A percentile compares a stretch with the other conserved stretches of the same genome.
Evolutionary conservation across 2,797 vertebrate genomes (phyloP).

Genomic region (Trachops cirrhosus): DNA sequence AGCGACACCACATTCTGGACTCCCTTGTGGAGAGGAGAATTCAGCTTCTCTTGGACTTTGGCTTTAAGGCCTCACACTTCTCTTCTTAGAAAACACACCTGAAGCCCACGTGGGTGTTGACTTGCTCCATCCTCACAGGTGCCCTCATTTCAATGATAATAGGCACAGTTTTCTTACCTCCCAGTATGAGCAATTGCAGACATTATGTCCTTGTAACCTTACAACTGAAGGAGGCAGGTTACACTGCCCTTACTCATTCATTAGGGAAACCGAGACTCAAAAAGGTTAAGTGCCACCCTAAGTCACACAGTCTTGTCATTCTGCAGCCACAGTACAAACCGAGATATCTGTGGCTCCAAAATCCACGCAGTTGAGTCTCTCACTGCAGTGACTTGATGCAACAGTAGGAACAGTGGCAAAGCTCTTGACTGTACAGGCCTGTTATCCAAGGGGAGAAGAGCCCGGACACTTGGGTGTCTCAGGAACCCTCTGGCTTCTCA

Average conservation of each 20-base stretch:
- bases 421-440: background rate
- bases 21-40: background rate
- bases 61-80: background rate
- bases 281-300: background rate
- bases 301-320: background rate
- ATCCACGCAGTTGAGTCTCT: background rate
- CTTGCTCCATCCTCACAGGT: background rate
- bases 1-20: background rate
- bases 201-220: background rate
- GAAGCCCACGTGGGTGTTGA: background rate
- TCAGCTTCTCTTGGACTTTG: background rate
- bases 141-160: background rate
- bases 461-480: background rate
- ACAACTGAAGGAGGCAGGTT: background rate
- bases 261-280: background rate
- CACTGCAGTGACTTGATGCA: background rate
- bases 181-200: background rate
- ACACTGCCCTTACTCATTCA: background rate
- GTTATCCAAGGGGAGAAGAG: background rate
- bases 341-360: background rate
- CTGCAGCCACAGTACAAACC: background rate
- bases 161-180: background rate
- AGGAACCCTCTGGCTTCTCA: background rate
- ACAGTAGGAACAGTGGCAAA: background rate
- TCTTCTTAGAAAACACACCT: background rate